Evolutionary conservation across 2,797 vertebrate species (phyloP).

Genomic region (Sternarchorhynchus goeldii): DNA sequence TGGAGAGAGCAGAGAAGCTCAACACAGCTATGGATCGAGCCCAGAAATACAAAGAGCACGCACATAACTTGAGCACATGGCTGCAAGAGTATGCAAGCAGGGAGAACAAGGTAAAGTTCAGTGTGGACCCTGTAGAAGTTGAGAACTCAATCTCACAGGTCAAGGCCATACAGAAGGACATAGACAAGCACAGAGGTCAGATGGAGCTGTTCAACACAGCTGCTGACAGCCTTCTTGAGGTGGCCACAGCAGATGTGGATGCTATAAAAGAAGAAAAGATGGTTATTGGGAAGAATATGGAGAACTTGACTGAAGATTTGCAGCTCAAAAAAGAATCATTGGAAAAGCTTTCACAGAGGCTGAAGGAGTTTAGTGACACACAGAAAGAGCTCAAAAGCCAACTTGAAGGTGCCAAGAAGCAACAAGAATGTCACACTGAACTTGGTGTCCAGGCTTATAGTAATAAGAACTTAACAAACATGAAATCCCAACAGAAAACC

Average conservation of each 20-base stretch:
- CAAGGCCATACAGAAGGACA: slow-evolving; percentile 88
- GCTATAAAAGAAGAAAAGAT: slow-evolving; percentile 79
- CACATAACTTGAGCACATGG: slow-evolving; percentile 84
- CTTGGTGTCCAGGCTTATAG: slow-evolving; percentile 87
- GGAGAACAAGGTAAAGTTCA: slow-evolving; percentile 74
- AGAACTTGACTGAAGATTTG: slow-evolving; percentile 80
- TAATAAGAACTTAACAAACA: slow-evolving; percentile 87
- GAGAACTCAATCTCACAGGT: slow-evolving; percentile 82
- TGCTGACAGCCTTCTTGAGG: slow-evolving; percentile 83
- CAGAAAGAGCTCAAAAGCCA: slow-evolving; percentile 83
- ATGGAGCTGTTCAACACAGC: slow-evolving; percentile 84
- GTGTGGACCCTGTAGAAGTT: slow-evolving; percentile 74
- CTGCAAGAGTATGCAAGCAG: slow-evolving; percentile 83
- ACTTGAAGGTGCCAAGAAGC: slow-evolving; percentile 82
- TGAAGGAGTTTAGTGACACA: slow-evolving; percentile 90
- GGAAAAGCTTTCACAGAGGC: slow-evolving; percentile 83
- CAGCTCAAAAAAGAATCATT: slow-evolving; percentile 84
- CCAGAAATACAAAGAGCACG: slow-evolving; percentile 82
- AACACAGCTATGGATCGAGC: slow-evolving; percentile 83
- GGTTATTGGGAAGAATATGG: slow-evolving; percentile 78
- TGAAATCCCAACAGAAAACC: slow-evolving; percentile 92
- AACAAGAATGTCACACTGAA: slow-evolving; percentile 79
- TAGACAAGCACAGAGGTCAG: slow-evolving; percentile 88
- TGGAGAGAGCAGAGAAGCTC: slow-evolving; percentile 80
- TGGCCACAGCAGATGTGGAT: slow-evolving; percentile 83